Conservation (phyloP, 2,888 invertebrate species). For the Aporophyla lueneburgensis region DNA sequence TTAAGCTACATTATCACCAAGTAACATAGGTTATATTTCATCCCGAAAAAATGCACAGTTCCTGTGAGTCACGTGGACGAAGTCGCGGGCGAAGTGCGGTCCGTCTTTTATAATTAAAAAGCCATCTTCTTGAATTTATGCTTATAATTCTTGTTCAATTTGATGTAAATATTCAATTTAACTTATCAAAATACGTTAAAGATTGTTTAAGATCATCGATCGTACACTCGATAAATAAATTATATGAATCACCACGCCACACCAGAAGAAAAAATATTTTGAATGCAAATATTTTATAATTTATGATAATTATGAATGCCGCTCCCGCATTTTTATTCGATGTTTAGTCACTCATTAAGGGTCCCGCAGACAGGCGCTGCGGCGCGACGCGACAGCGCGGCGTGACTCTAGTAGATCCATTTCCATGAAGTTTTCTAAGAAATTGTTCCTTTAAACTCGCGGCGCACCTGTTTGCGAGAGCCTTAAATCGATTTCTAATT, state of each 20-base stretch:
- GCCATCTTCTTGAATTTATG: neutral
- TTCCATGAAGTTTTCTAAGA: too few species aligned
- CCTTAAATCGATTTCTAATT: conserved; percentile 34
- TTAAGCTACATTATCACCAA: too few species aligned
- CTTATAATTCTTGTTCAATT: neutral
- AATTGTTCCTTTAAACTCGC: too few species aligned
- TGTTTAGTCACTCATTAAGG: conserved; percentile 31
- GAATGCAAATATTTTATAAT: conserved; percentile 25
- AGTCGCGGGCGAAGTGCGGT: too few species aligned
- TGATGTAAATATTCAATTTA: neutral
- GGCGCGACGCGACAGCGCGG: too few species aligned
- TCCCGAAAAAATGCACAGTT: too few species aligned
- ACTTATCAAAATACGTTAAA: neutral
- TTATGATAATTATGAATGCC: conserved; percentile 28
- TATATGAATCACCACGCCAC: conserved; percentile 25
- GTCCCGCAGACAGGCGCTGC: too few species aligned
- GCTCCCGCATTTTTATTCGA: conserved; percentile 39
- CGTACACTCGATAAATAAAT: conserved; percentile 13
- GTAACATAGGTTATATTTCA: too few species aligned
- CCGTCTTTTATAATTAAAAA: neutral
- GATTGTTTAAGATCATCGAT: conserved; percentile 17
- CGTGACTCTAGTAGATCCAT: too few species aligned
- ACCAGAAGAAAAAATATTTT: conserved; percentile 14
- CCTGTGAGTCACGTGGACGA: too few species aligned
- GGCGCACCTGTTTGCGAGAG: too few species aligned